Evolutionary conservation across 2,888 invertebrate species (phyloP), one percentile per base, ranked within the genome.

Genomic region (Oligia strigilis): DNA sequence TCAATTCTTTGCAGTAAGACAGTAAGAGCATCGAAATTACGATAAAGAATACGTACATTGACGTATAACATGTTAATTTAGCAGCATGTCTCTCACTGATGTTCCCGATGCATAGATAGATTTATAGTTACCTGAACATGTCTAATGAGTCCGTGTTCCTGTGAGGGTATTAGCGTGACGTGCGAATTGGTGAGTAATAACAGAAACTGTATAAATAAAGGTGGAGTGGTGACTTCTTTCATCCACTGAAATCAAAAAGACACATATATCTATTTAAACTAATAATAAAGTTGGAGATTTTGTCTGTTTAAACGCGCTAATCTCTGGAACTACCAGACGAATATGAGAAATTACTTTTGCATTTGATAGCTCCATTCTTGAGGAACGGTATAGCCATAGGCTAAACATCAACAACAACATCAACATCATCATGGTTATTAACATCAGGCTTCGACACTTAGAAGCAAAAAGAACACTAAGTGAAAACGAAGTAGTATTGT

Each of bases 111-210:
- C 29, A 52, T 17, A 29, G 9, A 36, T 14, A 60, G 6, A 52
- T 55, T 67, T 46, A 69, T 55, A 72, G 65, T 81, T 87, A 96
- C 96, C 94, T 96, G 96, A 70, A 91, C 86, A 82, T 96, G 96
- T 74, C 95, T 92, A 64, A 95, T 88, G 19, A 96, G 91, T 49
- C 96, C 96, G 71, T 94, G 87, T 77, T 96, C 96, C 78, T 91
- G 92, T 0, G 96, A 96, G 3, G 96, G 96, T 77, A 96, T 84
- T 4, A 95, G 85, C 1, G 94, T 95, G 4, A 96, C 93, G 83
- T 97, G 96, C 5, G 94, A 92, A 78, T 95, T 94, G 1, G 94
- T 93, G 6, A 96, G 80, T 40, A 95, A 94, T n/a, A 96, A 90
- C 64, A 96, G 85, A 58, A 96, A 94, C 78, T 95, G 95, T 6